A percentile compares a stretch with the other conserved stretches of the same genome.
Evolutionary conservation across 2,888 invertebrate genomes (phyloP).

Genomic region (Chamaedrilus cognettii): DNA sequence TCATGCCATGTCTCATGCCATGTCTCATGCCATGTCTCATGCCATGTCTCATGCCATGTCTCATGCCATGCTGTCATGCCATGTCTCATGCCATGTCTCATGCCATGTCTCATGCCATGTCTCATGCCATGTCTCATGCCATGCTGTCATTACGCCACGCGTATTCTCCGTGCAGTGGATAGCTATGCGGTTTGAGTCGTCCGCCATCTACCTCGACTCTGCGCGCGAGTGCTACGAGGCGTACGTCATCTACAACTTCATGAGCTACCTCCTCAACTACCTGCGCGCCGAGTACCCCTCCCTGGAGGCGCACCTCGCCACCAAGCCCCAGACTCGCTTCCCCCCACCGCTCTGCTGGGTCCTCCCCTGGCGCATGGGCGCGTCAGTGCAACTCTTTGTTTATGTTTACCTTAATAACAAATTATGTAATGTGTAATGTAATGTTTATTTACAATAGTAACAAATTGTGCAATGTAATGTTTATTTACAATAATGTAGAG

Average conservation of each 20-base stretch:
- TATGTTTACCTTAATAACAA: too few species aligned
- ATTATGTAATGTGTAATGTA: too few species aligned
- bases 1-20: too few species aligned
- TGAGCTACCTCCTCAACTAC: slow-evolving; percentile 91
- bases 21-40: too few species aligned
- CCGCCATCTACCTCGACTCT: slow-evolving; percentile 91
- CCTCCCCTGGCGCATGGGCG: slow-evolving; percentile 91
- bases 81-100: too few species aligned
- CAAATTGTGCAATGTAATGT: too few species aligned
- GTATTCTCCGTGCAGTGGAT: slow-evolving; percentile 69
- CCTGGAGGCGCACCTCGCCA: slow-evolving; percentile 68
- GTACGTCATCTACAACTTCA: slow-evolving; percentile 97
- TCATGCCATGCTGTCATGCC: too few species aligned
- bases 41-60: too few species aligned
- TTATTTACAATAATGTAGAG: too few species aligned
- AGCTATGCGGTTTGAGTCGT: slow-evolving; percentile 81
- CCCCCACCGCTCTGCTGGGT: slow-evolving; percentile 86
- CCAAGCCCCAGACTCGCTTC: slow-evolving; percentile 82
- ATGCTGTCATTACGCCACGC: background rate
- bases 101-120: too few species aligned
- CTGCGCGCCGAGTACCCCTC: slow-evolving; percentile 79
- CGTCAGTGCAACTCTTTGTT: slow-evolving; percentile 63
- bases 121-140: background rate
- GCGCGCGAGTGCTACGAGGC: slow-evolving; percentile 95
- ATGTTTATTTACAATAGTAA: too few species aligned